phyloP scores from a whole-genome alignment of 2,888 invertebrate genomes.

The Ellobium chinense region DNA sequence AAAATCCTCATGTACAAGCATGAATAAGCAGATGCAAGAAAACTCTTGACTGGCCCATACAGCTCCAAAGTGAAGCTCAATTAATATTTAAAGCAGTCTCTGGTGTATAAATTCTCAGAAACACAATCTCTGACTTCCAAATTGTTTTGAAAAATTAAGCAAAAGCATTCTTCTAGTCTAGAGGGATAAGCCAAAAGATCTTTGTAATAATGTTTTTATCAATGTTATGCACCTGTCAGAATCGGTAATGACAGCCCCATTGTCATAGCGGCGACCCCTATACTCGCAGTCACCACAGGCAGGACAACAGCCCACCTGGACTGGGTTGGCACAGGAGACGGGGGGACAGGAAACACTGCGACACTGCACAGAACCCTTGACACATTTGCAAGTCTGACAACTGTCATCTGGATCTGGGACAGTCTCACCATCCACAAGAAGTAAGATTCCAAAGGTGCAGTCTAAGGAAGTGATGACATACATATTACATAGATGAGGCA shows the following conservation, averaged over 20 bases:
- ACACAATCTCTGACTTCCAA: too few relatives aligned
- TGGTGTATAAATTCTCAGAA: too few relatives aligned
- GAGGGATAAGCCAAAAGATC: too few relatives aligned
- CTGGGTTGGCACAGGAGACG: constrained; percentile 62
- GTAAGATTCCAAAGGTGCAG: constrained; percentile 61
- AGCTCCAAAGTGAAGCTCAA: too few relatives aligned
- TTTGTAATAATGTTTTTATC: too few relatives aligned
- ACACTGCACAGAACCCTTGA: constrained; percentile 64
- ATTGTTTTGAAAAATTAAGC: too few relatives aligned
- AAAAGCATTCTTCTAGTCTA: too few relatives aligned
- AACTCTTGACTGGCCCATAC: too few relatives aligned
- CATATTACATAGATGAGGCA: too few relatives aligned
- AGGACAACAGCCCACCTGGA: constrained; percentile 58
- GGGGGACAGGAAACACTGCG: constrained; percentile 55
- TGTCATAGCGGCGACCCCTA: constrained; percentile 56
- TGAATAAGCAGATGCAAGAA: too few relatives aligned
- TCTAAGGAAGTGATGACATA: constrained; percentile 59
- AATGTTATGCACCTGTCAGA: constrained; percentile 21
- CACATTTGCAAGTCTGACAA: constrained; percentile 63
- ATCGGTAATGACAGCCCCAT: constrained; percentile 54
- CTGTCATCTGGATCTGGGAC: constrained; percentile 60
- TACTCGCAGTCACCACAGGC: constrained; percentile 62
- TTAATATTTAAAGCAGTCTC: too few relatives aligned
- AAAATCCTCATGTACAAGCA: too few relatives aligned
- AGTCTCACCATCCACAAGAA: constrained; percentile 59